Evolutionary conservation across 2,888 invertebrate species (phyloP), one percentile per base, ranked within the genome.

Genomic region (Hermaeophaga mercurialis): DNA sequence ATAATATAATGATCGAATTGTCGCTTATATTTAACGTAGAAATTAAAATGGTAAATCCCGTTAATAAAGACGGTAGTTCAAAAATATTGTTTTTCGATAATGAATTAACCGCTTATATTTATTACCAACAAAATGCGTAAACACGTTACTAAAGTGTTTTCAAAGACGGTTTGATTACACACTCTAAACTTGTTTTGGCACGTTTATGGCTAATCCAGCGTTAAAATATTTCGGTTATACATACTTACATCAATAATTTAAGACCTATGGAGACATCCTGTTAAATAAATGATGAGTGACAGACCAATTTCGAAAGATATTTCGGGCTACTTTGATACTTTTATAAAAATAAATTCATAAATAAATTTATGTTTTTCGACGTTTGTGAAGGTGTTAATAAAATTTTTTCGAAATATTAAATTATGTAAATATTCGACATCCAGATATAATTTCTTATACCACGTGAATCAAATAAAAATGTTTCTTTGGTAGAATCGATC

Each of bases 291-390:
- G 11, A 31, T 41, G 41, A 41, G 41, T 22, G 11, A 41, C 41
- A 41, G 11, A 11, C 12, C 9, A 11, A n/a, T 41, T 12, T n/a
- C 8, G 11, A 22, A 41, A 17, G 18, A 11, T 41, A 41, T 41
- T 41, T 41, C 11, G 1, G 41, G 18, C 11, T 18, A 39, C 18
- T 19, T 39, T 28, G 9, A 12, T 31, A 31, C 6, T 8, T 41
- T 41, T 41, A 22, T 39, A 41, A 41, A 41, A 18, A 41, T 22
- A 4, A 39, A 39, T 41, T 22, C 41, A 41, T 39, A 41, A 41
- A 41, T 41, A 22, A 18, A 34, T 17, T 39, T 14, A 7, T 9
- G 8, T 9, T 39, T 18, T 39, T 39, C 11, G 15, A 15, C 8
- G 38, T 38, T 14, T 11, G 8, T 38, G 15, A 14, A 38, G n/a